Base-by-base conservation (phyloP, 2,888 invertebrate genomes). In the Eristalinus sepulchralis region DNA sequence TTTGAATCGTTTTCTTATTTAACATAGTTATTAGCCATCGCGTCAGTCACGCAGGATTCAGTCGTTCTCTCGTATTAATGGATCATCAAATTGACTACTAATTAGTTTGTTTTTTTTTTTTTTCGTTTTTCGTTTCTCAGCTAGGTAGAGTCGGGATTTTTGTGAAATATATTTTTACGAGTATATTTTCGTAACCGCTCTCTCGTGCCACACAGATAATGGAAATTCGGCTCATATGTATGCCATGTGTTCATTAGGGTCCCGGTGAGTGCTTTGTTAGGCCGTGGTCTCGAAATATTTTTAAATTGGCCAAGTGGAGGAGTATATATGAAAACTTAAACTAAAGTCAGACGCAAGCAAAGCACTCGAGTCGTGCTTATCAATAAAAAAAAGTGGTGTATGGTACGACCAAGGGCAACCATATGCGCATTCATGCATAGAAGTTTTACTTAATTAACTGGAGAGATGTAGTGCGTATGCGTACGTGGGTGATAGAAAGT, bases 361-460 rank as follows among this genome's bases (percentile, higher is more conserved):
- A n/a, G n/a, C n/a, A n/a, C n/a, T n/a, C n/a, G n/a, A n/a, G n/a
- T n/a, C n/a, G n/a, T n/a, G n/a, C 62, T 67, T 64, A 64, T 47
- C 39, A 71, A 64, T 20, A 72, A 59, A 59, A 64, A 71, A 64
- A n/a, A n/a, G n/a, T n/a, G n/a, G n/a, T n/a, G n/a, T n/a, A 34
- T 17, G 31, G 36, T 62, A 57, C 34, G 66, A 66, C 59, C 27
- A 20, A 60, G 79, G 34, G 79, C 60, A 64, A 20, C 77, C 33
- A 59, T 73, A 73, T 79, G 79, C 57, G 73, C 79, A 79, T 70
- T 73, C 83, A 83, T 73, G 83, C 83, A 75, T 70, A 70, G 39
- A 68, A 76, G 70, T 82, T 47, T 70, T n/a, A 79, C 64, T 83
- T 68, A 83, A 83, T 83, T 83, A 73, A 79, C 73, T 79, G 64